phyloP scores from a whole-genome alignment of 1,140 invertebrate species.

The Hesperophylax magnus region DNA sequence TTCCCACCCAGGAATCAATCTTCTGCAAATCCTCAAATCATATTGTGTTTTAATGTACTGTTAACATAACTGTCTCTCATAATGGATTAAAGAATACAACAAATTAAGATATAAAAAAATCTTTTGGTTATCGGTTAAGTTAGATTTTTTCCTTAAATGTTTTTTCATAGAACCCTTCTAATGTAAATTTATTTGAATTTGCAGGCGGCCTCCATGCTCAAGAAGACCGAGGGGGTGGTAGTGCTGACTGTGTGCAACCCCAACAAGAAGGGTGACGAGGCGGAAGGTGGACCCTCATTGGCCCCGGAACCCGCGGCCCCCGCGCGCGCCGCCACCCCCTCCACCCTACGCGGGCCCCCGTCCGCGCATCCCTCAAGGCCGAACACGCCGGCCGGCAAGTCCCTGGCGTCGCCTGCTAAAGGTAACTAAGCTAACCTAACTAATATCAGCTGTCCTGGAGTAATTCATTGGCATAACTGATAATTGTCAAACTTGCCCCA shows the following conservation, averaged over 20 bases:
- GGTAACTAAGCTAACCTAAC: constrained; percentile 54
- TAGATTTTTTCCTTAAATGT: too few relatives aligned
- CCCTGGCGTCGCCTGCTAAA: constrained; percentile 63
- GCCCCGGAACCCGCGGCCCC: constrained; percentile 50
- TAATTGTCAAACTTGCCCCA: too few relatives aligned
- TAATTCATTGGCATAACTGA: too few relatives aligned
- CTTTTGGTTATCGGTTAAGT: too few relatives aligned
- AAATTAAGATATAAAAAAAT: too few relatives aligned
- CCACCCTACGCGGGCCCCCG: constrained; percentile 34
- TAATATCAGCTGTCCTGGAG: too few relatives aligned
- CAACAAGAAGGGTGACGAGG: constrained; percentile 78
- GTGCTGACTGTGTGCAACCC: constrained; percentile 89
- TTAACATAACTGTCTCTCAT: too few relatives aligned
- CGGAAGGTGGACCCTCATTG: constrained; percentile 48
- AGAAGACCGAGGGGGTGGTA: constrained; percentile 90
- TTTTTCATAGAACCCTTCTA: too few relatives aligned
- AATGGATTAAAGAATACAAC: too few relatives aligned
- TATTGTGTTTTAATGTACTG: too few relatives aligned
- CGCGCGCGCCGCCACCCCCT: constrained; percentile 40
- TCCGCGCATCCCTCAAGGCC: constrained; percentile 59
- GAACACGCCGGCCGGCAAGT: constrained; percentile 60
- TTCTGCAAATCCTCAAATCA: too few relatives aligned
- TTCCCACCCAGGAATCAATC: too few relatives aligned
- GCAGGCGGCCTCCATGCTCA: constrained; percentile 86
- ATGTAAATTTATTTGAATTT: constrained; percentile 42